Conservation (phyloP, 2,797 vertebrate species). For the Ara ararauna region DNA sequence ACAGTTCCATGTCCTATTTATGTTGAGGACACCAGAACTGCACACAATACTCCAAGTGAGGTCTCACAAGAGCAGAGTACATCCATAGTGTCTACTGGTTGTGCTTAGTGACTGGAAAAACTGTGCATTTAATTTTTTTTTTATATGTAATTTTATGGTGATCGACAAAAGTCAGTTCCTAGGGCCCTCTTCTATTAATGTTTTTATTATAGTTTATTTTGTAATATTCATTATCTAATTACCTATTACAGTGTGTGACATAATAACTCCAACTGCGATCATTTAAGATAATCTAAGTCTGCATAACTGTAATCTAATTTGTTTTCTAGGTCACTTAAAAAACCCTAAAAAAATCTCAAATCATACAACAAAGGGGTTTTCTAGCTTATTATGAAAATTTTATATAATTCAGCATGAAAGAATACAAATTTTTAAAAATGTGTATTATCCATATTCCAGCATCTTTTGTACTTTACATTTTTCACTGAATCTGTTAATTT, state of each 20-base stretch:
- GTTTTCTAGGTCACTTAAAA: neutral
- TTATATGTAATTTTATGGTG: neutral
- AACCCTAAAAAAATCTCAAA: neutral
- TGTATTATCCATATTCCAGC: neutral
- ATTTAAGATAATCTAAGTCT: neutral
- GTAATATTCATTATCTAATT: neutral
- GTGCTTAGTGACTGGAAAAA: neutral
- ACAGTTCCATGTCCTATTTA: too few species aligned
- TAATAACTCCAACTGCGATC: neutral
- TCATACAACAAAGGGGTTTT: neutral
- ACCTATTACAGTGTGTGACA: neutral
- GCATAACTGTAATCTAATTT: neutral
- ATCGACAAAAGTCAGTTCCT: neutral
- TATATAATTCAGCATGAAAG: neutral
- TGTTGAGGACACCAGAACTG: too few species aligned
- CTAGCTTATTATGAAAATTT: neutral
- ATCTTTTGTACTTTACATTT: neutral
- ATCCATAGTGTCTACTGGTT: neutral
- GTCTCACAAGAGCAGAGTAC: too few species aligned
- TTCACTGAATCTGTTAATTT: neutral
- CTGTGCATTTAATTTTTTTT: neutral
- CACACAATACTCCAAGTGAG: too few species aligned
- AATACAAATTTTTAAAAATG: neutral
- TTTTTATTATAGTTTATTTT: neutral
- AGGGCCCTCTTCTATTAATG: rapidly evolving